Base-by-base conservation (phyloP, 2,888 invertebrate species). In the Embidobia sp. region DNA sequence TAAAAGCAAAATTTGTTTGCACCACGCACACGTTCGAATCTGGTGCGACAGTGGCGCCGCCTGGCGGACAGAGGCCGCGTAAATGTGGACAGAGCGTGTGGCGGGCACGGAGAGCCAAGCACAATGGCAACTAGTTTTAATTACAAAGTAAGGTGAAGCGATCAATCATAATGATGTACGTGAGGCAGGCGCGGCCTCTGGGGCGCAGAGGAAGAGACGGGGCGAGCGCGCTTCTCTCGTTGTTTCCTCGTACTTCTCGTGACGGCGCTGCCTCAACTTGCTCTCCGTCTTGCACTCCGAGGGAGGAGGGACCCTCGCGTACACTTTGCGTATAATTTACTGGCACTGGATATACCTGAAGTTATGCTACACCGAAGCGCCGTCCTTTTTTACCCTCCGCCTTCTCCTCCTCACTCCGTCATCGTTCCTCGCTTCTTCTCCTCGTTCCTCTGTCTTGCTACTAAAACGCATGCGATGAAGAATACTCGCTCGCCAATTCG, bases 151-250 rank as follows among this genome's bases (percentile, higher is more conserved):
- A 89, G 88, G 89, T 88, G 89, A 89, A 89, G 87, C 88, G 88
- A 90, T 90, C 90, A 90, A 90, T 90, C 90, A 90, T 89, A 88
- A 90, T 90, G 90, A 90, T 90, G 90, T 89, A 90, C 89, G 90
- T 87, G 87, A 86, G 87, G 88, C 89, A 88, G 87, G 85, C 85
- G 87, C 86, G 85, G 86, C 85, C 76, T 69, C 77, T 72, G 67
- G 70, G 74, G 73, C 59, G 76, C 67, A 51, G 49, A 49, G 57
- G 37, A 29, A 57, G 49, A 46, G 61, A 66, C 53, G 61, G 10
- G 57, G 46, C 69, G 70, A 33, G 69, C 63, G 66, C 33, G 53
- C 64, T 57, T 69, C 64, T 67, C 66, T 72, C 57, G 73, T 64
- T 77, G 64, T 75, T 53, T 77, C 70, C 61, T 70, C 78, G 66